Evolutionary conservation across 1,140 invertebrate genomes (phyloP).

Genomic region (Drosophila repletoides): DNA sequence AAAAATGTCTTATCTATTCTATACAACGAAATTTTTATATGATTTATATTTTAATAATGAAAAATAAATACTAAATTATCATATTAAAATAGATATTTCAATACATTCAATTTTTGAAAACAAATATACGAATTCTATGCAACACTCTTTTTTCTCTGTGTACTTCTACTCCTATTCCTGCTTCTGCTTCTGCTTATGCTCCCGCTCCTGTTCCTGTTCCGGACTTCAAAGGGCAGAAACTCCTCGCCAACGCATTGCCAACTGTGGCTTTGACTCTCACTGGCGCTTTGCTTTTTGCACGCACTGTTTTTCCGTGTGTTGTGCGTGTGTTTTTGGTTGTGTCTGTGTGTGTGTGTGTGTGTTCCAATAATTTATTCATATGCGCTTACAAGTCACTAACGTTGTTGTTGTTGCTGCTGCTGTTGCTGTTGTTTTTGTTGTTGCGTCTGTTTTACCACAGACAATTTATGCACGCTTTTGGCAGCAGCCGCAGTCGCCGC

Average conservation of each 20-base stretch:
- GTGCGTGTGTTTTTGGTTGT: conserved; percentile 14
- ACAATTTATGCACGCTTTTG: conserved; percentile 81
- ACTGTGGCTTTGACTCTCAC: conserved; percentile 23
- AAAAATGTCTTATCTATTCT: no score
- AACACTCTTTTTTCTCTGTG: no score
- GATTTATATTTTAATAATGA: no score
- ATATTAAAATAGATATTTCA: no score
- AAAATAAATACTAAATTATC: no score
- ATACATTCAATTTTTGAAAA: no score
- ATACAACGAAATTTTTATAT: no score
- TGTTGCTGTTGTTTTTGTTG: conserved; percentile 17
- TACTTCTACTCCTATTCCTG: background rate
- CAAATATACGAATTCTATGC: no score
- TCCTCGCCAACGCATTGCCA: conserved; percentile 24
- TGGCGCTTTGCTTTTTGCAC: conserved; percentile 68
- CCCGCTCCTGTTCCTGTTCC: background rate
- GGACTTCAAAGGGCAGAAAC: conserved; percentile 27
- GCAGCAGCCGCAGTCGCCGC: conserved; percentile 58
- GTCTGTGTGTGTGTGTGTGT: conserved; percentile 31
- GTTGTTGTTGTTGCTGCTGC: conserved; percentile 40
- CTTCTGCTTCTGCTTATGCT: background rate
- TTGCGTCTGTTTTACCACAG: conserved; percentile 67
- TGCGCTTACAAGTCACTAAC: conserved; percentile 78
- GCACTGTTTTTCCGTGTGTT: conserved; percentile 46
- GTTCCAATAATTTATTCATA: conserved; percentile 80